Conservation (phyloP, 2,797 vertebrate species). For the Rousettus madagascariensis region DNA sequence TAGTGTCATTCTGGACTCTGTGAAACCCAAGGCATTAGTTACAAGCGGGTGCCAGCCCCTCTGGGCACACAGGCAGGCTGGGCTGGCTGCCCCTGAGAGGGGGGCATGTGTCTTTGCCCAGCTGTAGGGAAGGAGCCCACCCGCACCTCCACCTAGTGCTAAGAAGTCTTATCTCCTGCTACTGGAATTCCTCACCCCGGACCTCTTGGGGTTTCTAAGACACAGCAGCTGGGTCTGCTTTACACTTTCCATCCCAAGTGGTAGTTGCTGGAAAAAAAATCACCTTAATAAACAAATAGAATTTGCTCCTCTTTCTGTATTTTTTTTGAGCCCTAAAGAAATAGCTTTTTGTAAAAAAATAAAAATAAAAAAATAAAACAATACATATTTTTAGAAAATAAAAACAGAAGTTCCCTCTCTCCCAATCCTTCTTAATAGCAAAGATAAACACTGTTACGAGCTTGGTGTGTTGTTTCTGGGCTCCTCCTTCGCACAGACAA, state of each 20-base stretch:
- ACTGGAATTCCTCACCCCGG: neutral
- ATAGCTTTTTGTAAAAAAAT: neutral
- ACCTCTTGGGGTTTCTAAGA: neutral
- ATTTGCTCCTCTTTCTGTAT: neutral
- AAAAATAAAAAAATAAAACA: neutral
- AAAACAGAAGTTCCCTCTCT: slow-evolving; percentile 13
- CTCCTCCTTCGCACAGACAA: neutral
- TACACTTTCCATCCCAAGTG: neutral
- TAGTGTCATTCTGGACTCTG: neutral
- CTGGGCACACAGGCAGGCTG: neutral
- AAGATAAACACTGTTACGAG: neutral
- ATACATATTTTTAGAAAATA: slow-evolving; percentile 43
- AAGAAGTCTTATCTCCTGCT: neutral
- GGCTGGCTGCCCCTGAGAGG: neutral
- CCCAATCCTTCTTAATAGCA: neutral
- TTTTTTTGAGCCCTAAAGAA: neutral
- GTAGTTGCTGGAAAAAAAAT: neutral
- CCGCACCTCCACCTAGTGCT: neutral
- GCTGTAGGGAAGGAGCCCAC: too few species aligned
- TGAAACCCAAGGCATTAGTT: neutral
- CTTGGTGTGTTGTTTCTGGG: neutral
- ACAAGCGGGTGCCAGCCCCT: neutral
- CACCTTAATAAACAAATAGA: neutral
- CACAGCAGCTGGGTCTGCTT: neutral
- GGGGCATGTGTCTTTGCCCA: accelerated